Base-by-base conservation (phyloP, 2,113 vertebrate species). In the Bubo scandiacus region DNA sequence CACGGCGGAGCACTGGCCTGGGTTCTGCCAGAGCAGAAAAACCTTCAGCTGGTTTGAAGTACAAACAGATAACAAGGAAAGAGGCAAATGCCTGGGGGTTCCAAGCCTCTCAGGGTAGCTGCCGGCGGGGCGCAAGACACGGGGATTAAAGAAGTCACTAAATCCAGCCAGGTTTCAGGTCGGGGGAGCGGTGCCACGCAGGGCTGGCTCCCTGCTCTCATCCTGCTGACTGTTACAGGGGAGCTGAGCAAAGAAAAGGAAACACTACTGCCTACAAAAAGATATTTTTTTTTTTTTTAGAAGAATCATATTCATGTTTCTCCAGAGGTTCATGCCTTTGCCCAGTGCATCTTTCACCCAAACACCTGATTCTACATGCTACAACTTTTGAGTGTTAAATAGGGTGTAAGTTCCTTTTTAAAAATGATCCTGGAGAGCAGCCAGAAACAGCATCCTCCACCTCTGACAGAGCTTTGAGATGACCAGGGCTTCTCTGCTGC, bases 381-480 rank as follows among this genome's bases (percentile, higher is more conserved):
- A 59, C 55, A 21, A 19, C 23, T 15, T 15, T 3, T 3, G 4
- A 80, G 54, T 0, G n/a, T 27, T 26, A 32, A 63, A 43, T 11
- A 5, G 0, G 10, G 49, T 0, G 17, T 14, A 19, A 20, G 5
- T 3, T 61, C 68, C 43, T 72, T 52, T 38, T 9, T 2, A 15
- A 57, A 57, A 66, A 29, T 0, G 3, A 27, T 7, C 14, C 34
- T 9, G 17, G 32, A 11, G 3, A 43, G 74, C 45, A 40, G 71
- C 57, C 73, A 49, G 88, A 29, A 26, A 12, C 58, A 25, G 58
- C 54, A 23, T 12, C 19, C 45, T 9, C 49, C 49, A 10, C 10
- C 65, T 58, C 80, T 12, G 43, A 55, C 25, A 54, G 38, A 25
- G 57, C 62, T 19, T 11, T 3, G 52, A 47, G 40, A 18, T 36